Evolutionary conservation across 2,797 vertebrate genomes (phyloP).

Genomic region (Lophotriccus pileatus): DNA sequence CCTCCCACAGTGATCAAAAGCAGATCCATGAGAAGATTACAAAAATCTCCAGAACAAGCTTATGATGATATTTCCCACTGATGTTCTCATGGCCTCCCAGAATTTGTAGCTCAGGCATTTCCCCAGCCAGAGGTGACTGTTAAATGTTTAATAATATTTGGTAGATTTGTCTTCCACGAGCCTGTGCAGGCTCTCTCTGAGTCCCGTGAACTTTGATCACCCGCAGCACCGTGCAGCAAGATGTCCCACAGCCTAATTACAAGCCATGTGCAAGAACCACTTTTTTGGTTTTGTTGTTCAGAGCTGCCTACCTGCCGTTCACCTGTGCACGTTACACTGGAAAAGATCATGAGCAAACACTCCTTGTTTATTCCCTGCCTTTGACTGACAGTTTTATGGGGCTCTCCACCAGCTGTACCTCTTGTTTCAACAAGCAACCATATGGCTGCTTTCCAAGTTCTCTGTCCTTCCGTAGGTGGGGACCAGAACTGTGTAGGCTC

Average conservation of each 20-base stretch:
- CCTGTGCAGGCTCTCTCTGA: background rate
- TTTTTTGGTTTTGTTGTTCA: background rate
- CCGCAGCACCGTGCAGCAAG: rapidly evolving
- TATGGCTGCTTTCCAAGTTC: background rate
- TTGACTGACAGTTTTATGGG: background rate
- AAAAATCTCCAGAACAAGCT: background rate
- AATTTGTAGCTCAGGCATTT: background rate
- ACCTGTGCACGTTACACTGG: background rate
- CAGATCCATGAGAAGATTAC: background rate
- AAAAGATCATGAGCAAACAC: background rate
- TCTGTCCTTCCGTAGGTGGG: background rate
- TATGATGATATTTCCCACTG: background rate
- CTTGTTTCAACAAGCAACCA: background rate
- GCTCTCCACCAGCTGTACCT: background rate
- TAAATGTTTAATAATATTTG: background rate
- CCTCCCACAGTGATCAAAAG: background rate
- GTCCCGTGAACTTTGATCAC: background rate
- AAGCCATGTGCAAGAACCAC: background rate
- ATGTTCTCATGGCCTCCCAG: background rate
- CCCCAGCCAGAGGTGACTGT: background rate
- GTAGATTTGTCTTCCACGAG: background rate
- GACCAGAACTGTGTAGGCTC: background rate
- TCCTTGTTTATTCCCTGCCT: background rate
- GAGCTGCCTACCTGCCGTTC: background rate
- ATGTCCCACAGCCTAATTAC: background rate